Conservation (phyloP, 2,888 invertebrate species). For the Thysanoteuthis rhombus region DNA sequence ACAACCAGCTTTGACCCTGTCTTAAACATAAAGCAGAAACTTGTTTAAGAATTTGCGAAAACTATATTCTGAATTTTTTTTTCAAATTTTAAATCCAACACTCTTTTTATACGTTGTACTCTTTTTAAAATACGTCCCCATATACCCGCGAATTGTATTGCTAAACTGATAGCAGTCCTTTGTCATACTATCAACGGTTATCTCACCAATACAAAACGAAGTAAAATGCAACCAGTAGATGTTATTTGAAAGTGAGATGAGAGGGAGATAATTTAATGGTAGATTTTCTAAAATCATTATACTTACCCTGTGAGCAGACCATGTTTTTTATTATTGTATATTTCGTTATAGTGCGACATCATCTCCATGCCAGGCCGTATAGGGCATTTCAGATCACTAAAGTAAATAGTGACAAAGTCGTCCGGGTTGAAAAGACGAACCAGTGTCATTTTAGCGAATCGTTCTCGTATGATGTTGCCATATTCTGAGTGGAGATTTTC, state of each 20-base stretch:
- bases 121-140: too few relatives aligned
- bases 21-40: not conserved
- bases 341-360: constrained; percentile 36
- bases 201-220: not conserved
- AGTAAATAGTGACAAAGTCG: constrained; percentile 35
- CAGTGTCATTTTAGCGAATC: constrained; percentile 34
- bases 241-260: too few relatives aligned
- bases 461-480: constrained; percentile 36
- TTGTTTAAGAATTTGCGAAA: too few relatives aligned
- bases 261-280: too few relatives aligned
- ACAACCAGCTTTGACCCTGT: not conserved
- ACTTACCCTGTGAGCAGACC: constrained; percentile 36
- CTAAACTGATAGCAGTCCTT: not conserved
- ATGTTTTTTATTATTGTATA: constrained; percentile 35
- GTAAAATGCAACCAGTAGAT: too few relatives aligned
- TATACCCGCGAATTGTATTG: too few relatives aligned
- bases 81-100: too few relatives aligned
- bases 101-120: too few relatives aligned
- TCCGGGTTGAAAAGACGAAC: constrained; percentile 34
- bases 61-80: too few relatives aligned
- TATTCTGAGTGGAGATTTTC: constrained; percentile 26
- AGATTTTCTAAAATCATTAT: not conserved
- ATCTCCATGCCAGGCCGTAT: constrained; percentile 35
- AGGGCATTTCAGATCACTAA: constrained; percentile 35
- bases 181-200: not conserved